Evolutionary conservation across 2,797 vertebrate species (phyloP).

Genomic region (Petrocephalus sullivani): DNA sequence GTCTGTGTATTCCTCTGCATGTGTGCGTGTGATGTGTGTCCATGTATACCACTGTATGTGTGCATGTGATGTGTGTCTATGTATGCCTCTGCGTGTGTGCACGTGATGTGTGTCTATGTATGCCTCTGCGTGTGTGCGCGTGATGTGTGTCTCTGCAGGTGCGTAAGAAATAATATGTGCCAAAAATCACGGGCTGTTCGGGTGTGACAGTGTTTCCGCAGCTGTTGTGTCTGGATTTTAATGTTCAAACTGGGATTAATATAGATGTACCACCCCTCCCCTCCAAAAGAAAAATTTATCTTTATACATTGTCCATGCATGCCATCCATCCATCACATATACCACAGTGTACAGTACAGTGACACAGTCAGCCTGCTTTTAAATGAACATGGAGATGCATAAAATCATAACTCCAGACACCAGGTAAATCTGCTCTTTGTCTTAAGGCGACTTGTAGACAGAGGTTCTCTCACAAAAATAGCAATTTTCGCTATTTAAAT

Average conservation of each 20-base stretch:
- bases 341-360: neutral
- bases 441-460: neutral
- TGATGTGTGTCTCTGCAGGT: no score
- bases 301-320: neutral
- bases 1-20: no score
- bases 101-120: no score
- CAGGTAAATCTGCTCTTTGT: neutral
- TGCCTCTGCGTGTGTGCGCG: no score
- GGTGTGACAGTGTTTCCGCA: neutral
- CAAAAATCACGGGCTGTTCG: neutral
- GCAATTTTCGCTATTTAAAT: neutral
- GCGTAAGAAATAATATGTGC: neutral
- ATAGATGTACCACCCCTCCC: neutral
- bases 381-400: neutral
- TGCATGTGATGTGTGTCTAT: no score
- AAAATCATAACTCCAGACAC: neutral
- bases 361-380: neutral
- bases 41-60: no score
- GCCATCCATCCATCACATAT: neutral
- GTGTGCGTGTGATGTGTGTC: no score
- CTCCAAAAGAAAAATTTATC: neutral
- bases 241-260: neutral
- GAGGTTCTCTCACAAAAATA: neutral
- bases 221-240: neutral
- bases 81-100: no score